A percentile compares a stretch with the other conserved stretches of the same genome.
Conservation (phyloP, 2,113 vertebrate species). For the Labrus mixtus region DNA sequence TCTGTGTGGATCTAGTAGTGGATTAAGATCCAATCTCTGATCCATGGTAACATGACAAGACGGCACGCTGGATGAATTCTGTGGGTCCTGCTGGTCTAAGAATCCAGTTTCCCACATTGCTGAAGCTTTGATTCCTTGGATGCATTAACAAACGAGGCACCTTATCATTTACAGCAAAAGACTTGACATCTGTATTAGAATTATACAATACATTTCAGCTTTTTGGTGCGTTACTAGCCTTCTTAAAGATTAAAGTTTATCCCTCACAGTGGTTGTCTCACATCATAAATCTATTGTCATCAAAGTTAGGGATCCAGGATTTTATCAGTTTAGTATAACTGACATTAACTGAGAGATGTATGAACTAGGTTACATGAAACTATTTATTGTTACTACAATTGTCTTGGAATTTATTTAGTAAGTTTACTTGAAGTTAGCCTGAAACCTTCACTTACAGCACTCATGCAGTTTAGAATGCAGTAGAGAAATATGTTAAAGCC, state of each 20-base stretch:
- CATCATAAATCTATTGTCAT: background rate
- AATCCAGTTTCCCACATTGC: slow-evolving; percentile 56
- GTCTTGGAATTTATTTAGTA: no score
- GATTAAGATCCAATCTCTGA: slow-evolving; percentile 77
- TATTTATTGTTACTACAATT: no score
- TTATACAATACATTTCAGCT: background rate
- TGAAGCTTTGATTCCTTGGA: slow-evolving; percentile 21
- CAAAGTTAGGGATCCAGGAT: no score
- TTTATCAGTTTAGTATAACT: no score
- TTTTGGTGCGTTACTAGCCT: background rate
- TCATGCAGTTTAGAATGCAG: no score
- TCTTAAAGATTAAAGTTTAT: background rate
- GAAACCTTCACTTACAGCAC: no score
- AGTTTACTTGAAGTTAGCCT: no score
- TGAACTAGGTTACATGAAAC: no score
- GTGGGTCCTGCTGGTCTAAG: slow-evolving; percentile 3
- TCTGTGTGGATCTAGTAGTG: slow-evolving; percentile 70
- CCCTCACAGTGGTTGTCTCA: background rate
- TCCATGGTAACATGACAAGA: slow-evolving; percentile 70
- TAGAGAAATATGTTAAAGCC: no score
- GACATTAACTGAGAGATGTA: no score
- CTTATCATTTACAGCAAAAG: background rate
- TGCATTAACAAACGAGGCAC: background rate
- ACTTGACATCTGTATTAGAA: no score
- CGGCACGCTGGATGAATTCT: slow-evolving; percentile 58